phyloP scores from a whole-genome alignment of 2,113 vertebrate species.

The Microcebus tavaratra region DNA sequence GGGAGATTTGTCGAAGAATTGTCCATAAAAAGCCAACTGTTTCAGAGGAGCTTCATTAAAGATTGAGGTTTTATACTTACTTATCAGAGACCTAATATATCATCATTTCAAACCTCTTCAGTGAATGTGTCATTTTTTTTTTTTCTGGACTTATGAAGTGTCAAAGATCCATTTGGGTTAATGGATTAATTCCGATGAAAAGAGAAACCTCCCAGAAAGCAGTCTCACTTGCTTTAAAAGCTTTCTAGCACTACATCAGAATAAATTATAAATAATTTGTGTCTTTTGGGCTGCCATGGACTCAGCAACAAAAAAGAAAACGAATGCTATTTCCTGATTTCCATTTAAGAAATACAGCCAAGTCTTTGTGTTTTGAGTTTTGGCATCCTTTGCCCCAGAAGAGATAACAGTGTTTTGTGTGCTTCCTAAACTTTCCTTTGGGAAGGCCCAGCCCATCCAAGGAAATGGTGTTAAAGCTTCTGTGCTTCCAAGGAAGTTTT shows the following conservation, averaged over 20 bases:
- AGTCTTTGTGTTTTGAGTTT: background rate
- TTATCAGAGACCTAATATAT: background rate
- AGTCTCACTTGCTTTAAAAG: background rate
- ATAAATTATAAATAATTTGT: conserved; percentile 3
- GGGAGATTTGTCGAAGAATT: background rate
- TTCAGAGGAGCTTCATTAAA: background rate
- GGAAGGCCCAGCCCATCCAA: background rate
- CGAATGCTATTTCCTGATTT: background rate
- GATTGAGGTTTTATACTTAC: background rate
- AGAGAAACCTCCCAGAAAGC: background rate
- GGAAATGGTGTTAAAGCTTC: background rate
- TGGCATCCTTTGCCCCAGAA: background rate
- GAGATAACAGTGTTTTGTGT: background rate
- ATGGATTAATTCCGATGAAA: background rate
- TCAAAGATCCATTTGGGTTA: background rate
- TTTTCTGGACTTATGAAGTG: background rate
- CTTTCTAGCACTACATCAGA: background rate
- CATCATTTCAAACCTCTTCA: conserved; percentile 28
- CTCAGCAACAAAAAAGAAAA: background rate
- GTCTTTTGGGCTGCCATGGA: background rate
- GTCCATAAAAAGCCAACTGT: background rate
- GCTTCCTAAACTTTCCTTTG: background rate
- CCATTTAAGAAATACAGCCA: background rate
- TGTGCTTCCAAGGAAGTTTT: background rate
- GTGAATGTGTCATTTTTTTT: background rate